A percentile compares a stretch with the other conserved stretches of the same genome.
Conservation (phyloP, 2,113 vertebrate genomes). For the Odontophorus gujanensis region DNA sequence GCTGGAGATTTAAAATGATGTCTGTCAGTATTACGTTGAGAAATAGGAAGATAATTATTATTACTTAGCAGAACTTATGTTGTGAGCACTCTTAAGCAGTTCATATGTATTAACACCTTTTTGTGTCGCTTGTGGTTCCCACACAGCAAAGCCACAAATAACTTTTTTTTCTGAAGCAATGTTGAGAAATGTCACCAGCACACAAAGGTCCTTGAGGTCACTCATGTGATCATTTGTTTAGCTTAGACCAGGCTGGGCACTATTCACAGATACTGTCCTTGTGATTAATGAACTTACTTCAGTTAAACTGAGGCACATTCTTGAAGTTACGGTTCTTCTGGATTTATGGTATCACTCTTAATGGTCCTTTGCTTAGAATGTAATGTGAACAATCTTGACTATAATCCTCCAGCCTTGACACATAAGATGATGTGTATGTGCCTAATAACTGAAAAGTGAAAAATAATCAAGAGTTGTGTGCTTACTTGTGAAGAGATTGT, state of each 20-base stretch:
- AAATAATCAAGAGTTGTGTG: not conserved
- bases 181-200: not conserved
- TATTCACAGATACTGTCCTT: not conserved
- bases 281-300: not conserved
- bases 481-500: not conserved
- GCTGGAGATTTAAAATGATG: conserved; percentile 1
- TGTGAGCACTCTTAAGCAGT: not conserved
- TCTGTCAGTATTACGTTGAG: conserved; percentile 24
- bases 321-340: not conserved
- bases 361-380: not conserved
- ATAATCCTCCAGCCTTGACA: not conserved
- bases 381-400: not conserved
- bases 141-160: not conserved
- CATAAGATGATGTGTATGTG: not conserved
- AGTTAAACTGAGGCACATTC: not conserved
- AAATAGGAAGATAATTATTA: not conserved
- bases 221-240: not conserved
- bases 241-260: not conserved
- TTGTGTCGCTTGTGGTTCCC: not conserved
- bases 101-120: not conserved
- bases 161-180: not conserved
- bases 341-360: not conserved
- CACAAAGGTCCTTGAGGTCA: not conserved
- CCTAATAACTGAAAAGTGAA: not conserved
- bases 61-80: not conserved